Conservation (phyloP, 2,888 invertebrate species). For the Pheosia tremula region DNA sequence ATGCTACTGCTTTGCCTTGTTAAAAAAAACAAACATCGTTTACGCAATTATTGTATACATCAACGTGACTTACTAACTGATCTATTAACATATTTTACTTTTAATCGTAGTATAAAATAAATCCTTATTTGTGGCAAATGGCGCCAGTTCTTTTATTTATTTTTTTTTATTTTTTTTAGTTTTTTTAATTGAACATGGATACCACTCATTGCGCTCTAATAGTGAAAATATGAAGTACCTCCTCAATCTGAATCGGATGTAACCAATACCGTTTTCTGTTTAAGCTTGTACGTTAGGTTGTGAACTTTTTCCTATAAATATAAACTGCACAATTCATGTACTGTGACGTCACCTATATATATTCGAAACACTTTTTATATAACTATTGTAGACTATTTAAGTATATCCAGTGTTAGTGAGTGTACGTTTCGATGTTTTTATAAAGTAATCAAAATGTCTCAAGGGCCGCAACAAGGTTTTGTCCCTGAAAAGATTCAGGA, state of each 20-base stretch:
- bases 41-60: too few relatives aligned
- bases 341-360: slow-evolving; percentile 29
- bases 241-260: background rate
- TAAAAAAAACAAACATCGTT: too few relatives aligned
- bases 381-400: slow-evolving; percentile 35
- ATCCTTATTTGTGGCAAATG: background rate
- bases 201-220: slow-evolving; percentile 22
- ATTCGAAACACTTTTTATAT: slow-evolving; percentile 37
- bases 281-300: slow-evolving; percentile 68
- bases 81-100: too few relatives aligned
- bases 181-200: slow-evolving; percentile 1
- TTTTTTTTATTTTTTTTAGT: background rate
- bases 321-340: slow-evolving; percentile 42
- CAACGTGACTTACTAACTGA: too few relatives aligned
- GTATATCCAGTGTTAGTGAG: slow-evolving; percentile 34
- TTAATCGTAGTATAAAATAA: too few relatives aligned
- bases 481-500: slow-evolving; percentile 77
- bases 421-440: slow-evolving; percentile 43
- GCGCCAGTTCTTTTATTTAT: background rate
- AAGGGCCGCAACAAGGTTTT: slow-evolving; percentile 73
- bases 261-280: slow-evolving; percentile 1
- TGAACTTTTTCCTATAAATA: slow-evolving; percentile 68
- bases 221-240: background rate
- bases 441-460: slow-evolving; percentile 63
- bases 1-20: too few relatives aligned